Evolutionary conservation across 2,888 invertebrate genomes (phyloP), one percentile per base, ranked within the genome.

Genomic region (Ernsta delagoae): DNA sequence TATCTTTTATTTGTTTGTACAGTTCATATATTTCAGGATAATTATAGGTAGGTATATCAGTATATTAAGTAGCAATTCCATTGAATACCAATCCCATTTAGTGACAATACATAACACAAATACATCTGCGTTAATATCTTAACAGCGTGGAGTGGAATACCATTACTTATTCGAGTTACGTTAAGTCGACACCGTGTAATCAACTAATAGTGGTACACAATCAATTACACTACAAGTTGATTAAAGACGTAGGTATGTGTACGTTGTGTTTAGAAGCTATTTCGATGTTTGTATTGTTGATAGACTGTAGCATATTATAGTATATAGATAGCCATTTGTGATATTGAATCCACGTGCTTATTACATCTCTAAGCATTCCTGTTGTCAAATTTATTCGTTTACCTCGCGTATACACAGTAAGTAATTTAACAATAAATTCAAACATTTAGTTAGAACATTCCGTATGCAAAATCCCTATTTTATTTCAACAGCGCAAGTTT

Each of bases 111-210:
- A 59, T 34, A 66, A 59, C 41, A 53, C 59, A 65, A 66, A 66
- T 41, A 53, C 65, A 65, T 59, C 50, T 65, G 59, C 50, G 59
- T 39, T 66, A 59, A 59, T 59, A 59, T 53, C 65, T 59, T 66
- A 66, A 53, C 53, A 59, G 36, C 41, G 41, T 16, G 36, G 31
- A 66, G 50, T 66, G 59, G 53, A 45, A 66, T 41, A 53, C 53
- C 39, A 66, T 53, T 66, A 59, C 41, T 66, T 66, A 66, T 41
- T 66, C 60, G 34, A 50, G 48, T 53, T 50, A 70, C 70, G 72
- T 73, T 72, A 72, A 71, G 70, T 68, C 70, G 54, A 67, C 57
- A 70, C 66, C 24, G 67, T 71, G 72, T 71, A 73, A 75, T 73
- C 73, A 70, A 64, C 70, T 75, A 75, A 73, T 72, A 71, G 72